These are phyloP conservation scores for Clupea harengus DNA, from an alignment of 2,113 vertebrate species.

Conservation along the genomic window DNA sequence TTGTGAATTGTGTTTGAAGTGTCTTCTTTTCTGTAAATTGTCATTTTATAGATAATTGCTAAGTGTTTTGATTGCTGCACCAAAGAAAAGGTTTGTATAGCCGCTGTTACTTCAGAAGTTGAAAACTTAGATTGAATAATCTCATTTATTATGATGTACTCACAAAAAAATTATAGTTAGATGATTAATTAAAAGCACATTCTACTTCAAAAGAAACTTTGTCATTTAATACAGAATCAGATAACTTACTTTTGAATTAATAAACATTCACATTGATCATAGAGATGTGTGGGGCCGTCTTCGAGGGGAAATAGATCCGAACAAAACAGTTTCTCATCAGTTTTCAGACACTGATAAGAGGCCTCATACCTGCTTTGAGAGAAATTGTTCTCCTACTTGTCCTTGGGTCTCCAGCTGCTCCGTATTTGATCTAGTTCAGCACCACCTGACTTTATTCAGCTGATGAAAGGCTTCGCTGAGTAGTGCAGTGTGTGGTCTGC, in stretches of 20 bases:
- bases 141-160: neutral
- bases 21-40: neutral
- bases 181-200: neutral
- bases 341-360: neutral
- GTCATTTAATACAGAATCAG: neutral
- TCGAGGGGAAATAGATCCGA: neutral
- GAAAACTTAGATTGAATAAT: neutral
- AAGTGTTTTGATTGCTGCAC: neutral
- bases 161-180: neutral
- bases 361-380: neutral
- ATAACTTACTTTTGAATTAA: neutral
- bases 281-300: neutral
- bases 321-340: neutral
- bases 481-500: neutral
- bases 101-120: neutral
- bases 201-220: neutral
- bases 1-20: neutral
- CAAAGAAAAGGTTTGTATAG: neutral
- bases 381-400: neutral
- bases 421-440: neutral
- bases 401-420: neutral
- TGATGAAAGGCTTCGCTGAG: neutral
- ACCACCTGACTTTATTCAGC: neutral
- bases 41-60: neutral
- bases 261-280: neutral